A percentile compares a stretch with the other conserved stretches of the same genome.
These are phyloP conservation scores for Eutolmus rufibarbis DNA, from an alignment of 2,888 invertebrate species.

Conservation along the genomic window DNA sequence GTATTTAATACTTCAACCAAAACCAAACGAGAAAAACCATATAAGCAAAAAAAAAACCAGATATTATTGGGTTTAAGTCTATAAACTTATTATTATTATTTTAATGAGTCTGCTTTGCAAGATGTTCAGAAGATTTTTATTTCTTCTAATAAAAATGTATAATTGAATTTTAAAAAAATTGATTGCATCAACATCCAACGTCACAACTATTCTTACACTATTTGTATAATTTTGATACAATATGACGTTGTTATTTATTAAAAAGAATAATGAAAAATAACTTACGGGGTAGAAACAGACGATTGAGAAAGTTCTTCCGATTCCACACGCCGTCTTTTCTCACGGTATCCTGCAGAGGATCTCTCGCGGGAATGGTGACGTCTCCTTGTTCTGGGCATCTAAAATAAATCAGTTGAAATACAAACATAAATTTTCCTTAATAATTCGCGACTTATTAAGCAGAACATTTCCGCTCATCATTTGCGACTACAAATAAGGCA, in stretches of 20 bases:
- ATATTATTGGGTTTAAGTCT: too few species aligned
- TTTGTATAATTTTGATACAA: neutral
- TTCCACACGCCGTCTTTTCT: slow-evolving; percentile 77
- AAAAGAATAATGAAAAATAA: neutral
- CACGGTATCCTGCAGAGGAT: slow-evolving; percentile 60
- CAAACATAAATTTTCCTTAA: neutral
- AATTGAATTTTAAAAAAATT: too few species aligned
- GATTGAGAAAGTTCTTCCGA: slow-evolving; percentile 62
- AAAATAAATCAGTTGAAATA: slow-evolving; percentile 50
- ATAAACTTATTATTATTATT: neutral
- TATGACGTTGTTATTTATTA: neutral
- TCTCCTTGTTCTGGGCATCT: slow-evolving; percentile 86
- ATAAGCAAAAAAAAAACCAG: neutral
- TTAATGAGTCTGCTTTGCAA: too few species aligned
- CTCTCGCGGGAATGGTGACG: slow-evolving; percentile 72
- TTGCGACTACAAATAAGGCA: neutral
- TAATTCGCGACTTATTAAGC: neutral
- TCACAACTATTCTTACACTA: neutral
- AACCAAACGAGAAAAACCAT: neutral
- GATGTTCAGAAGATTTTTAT: neutral
- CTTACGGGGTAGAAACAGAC: slow-evolving; percentile 37
- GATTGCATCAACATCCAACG: neutral
- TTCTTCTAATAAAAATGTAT: neutral
- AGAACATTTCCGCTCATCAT: neutral
- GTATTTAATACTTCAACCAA: neutral